These are phyloP conservation scores for Syngnathus floridae DNA, from an alignment of 2,113 vertebrate genomes.

Conservation along the genomic window DNA sequence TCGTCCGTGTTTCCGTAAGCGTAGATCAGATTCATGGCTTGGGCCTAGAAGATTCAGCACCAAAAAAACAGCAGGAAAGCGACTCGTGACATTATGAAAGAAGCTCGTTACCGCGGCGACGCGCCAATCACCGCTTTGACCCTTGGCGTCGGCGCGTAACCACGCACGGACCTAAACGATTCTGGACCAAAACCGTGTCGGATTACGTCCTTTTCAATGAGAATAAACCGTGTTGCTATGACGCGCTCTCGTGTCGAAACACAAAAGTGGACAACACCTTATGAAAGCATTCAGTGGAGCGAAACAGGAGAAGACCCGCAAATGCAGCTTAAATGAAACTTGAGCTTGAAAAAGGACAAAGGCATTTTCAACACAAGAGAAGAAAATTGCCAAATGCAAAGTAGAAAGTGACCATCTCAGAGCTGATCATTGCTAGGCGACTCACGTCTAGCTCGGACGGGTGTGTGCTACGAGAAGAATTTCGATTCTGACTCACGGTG, in stretches of 20 bases:
- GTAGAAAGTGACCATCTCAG: not conserved
- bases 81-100: too few species aligned
- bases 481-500: conserved; percentile 51
- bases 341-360: conserved; percentile 16
- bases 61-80: not conserved
- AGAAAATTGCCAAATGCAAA: not conserved
- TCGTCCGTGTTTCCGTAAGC: conserved; percentile 59
- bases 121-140: too few species aligned
- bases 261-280: not conserved
- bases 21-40: conserved; percentile 62
- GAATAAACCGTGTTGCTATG: conserved; percentile 8
- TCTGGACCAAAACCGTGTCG: conserved; percentile 6
- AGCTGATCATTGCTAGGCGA: not conserved
- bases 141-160: too few species aligned
- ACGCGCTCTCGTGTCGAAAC: conserved; percentile 1
- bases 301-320: conserved; percentile 10
- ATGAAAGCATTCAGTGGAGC: not conserved
- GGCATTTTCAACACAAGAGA: not conserved
- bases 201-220: conserved; percentile 9
- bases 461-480: too few species aligned
- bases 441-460: too few species aligned
- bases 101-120: too few species aligned
- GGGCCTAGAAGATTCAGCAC: conserved; percentile 26
- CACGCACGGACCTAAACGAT: not conserved
- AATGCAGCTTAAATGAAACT: conserved; percentile 19